These are phyloP conservation scores for Bujurquina vittata DNA, from an alignment of 2,113 vertebrate species.

Conservation along the genomic window DNA sequence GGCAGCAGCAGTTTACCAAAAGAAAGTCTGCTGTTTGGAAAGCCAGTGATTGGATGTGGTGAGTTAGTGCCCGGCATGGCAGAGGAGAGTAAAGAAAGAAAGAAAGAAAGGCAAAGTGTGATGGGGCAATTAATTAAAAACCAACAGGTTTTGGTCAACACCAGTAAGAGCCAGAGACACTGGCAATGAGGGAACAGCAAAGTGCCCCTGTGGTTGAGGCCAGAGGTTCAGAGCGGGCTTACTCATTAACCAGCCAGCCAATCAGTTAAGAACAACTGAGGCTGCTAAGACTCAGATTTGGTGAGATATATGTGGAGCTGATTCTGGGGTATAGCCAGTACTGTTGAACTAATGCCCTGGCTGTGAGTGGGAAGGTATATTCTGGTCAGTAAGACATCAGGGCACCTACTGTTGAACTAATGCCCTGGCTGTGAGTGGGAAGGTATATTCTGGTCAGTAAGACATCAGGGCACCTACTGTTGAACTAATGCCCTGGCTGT, in stretches of 20 bases:
- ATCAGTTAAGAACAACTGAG: conserved; percentile 34
- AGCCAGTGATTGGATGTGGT: conserved; percentile 47
- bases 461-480: too few relatives aligned
- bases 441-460: too few relatives aligned
- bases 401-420: too few relatives aligned
- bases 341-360: background rate
- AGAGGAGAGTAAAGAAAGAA: conserved; percentile 13
- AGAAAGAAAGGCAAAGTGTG: background rate
- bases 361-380: too few relatives aligned
- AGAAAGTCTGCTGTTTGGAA: conserved; percentile 57
- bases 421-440: too few relatives aligned
- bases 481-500: too few relatives aligned
- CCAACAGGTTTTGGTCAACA: conserved; percentile 45
- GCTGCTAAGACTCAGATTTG: conserved; percentile 17
- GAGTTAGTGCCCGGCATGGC: conserved; percentile 33
- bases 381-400: too few relatives aligned
- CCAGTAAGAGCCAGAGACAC: background rate
- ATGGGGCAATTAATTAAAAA: conserved; percentile 1
- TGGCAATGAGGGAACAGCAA: conserved; percentile 9
- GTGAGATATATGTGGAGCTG: conserved; percentile 44
- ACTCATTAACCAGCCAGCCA: conserved; percentile 54
- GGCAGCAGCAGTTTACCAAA: conserved; percentile 53
- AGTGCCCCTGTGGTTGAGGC: conserved; percentile 16
- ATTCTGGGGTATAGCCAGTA: conserved; percentile 33
- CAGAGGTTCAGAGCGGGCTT: conserved; percentile 35